Base-by-base conservation (phyloP, 1,140 invertebrate species). In the Drosophila busckii region DNA sequence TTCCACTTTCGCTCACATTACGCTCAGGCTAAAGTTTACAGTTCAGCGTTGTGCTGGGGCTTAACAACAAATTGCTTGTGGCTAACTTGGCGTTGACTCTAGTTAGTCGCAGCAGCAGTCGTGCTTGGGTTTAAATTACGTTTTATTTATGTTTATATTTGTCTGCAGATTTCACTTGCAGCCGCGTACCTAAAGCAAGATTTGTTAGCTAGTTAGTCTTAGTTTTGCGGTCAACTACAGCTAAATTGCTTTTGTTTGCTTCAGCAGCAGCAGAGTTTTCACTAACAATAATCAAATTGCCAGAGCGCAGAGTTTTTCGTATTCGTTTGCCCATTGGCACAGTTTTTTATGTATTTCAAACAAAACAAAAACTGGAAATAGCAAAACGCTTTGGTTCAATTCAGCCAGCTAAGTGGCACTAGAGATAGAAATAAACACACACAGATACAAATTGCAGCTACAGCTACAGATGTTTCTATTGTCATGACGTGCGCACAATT, bases 401-500 rank as follows among this genome's bases (percentile, higher is more conserved):
- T 60, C 53, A 60, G 64, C 38, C 44, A 49, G 34, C 41, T 38
- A 40, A 60, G 40, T 35, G 55, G 16, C 25, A 42, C 28, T 37
- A 20, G 23, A 46, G 23, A 31, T n/a, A 40, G 10, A 13, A 48
- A 31, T 8, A 32, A 17, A 16, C 22, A 44, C 16, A 49, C 9
- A 46, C 25, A 61, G 25, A 42, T 20, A 50, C 40, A 60, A 15
- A 17, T 12, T 17, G 23, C n/a, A n/a, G n/a, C n/a, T n/a, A 25
- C 28, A 61, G 28, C 22, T 29, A 41, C 25, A 52, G 28, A 46
- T 58, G 42, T 63, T 32, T 16, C 26, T 41, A 59, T 58, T 71
- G 53, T 71, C 55, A 78, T 80, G 73, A 71, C 73, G 68, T 64
- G 71, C 52, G 56, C 71, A 44, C 73, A 70, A 71, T 71, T 80